Base-by-base conservation (phyloP, 2,113 vertebrate genomes). In the Plotosus lineatus region DNA sequence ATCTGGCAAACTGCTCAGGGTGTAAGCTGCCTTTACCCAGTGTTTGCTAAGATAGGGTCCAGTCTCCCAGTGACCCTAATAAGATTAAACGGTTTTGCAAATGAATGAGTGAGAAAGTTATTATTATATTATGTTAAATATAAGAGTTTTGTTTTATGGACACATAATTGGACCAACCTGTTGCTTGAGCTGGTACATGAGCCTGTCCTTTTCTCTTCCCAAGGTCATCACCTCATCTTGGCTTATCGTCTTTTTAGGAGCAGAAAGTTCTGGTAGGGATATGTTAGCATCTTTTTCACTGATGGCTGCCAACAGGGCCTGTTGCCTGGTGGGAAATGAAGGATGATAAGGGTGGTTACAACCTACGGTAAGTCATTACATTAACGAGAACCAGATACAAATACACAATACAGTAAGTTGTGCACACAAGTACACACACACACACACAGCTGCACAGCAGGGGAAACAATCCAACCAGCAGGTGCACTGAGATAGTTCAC, bases 251-350 rank as follows among this genome's bases (percentile, higher is more conserved):
- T 96, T 95, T 90, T 96, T 97, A 85, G 95, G 95, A 86, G 96
- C 94, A 38, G 97, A 98, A 86, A 98, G 88, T 87, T 99, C 97
- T 89, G 98, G 93, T 90, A 98, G 93, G 86, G 97, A 96, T 55
- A 99, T 98, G 89, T 98, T 98, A 69, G 96, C 97, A 82, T 98
- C 97, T 90, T 98, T 98, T 89, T 98, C 97, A 88, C 97, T 98
- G 94, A 98, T 97, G 82, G 97, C 96, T 61, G 97, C 96, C 85
- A 99, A 94, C 76, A 98, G 90, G 28, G 96, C 95, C 90, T 98
- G 97, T 90, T 99, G 97, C 92, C 97, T 99, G 91, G 82, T 79
- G 84, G 79, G 78, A 78, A 65, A 60, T 61, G n/a, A 58, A 51
- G 26, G 79, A 83, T 48, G 87, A 48, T 65, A 81, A 72, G 73